These are phyloP conservation scores for Lasioglossum zephyrum DNA, from an alignment of 2,888 invertebrate genomes.

Conservation along the genomic window DNA sequence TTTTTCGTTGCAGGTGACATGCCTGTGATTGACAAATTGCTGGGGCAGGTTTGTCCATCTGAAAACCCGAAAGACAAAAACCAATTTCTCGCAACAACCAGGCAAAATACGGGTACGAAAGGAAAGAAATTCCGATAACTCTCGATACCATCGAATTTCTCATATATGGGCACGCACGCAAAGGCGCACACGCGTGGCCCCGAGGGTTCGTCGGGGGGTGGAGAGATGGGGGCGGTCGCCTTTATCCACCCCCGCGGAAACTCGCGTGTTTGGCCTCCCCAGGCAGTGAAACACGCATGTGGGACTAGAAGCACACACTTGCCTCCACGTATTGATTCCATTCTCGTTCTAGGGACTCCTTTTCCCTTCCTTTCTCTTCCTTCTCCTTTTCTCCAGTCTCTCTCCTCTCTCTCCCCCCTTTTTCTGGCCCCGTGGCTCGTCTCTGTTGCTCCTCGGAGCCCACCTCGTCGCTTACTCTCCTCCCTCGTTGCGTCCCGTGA, in stretches of 20 bases:
- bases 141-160: slow-evolving; percentile 57
- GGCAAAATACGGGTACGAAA: slow-evolving; percentile 37
- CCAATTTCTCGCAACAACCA: slow-evolving; percentile 41
- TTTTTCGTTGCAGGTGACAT: background rate
- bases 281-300: slow-evolving; percentile 77
- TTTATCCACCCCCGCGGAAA: slow-evolving; percentile 70
- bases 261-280: slow-evolving; percentile 77
- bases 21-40: background rate
- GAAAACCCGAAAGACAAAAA: slow-evolving; percentile 25
- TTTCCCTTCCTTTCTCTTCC: slow-evolving; percentile 66
- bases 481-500: slow-evolving; percentile 76
- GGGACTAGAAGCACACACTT: slow-evolving; percentile 79
- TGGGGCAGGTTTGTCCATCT: background rate
- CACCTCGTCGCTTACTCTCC: slow-evolving; percentile 59
- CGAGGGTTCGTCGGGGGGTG: slow-evolving; percentile 58
- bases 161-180: slow-evolving; percentile 54
- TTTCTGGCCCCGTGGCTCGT: slow-evolving; percentile 27
- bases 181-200: slow-evolving; percentile 55
- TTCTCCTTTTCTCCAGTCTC: slow-evolving; percentile 41
- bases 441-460: slow-evolving; percentile 61
- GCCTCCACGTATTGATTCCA: slow-evolving; percentile 82
- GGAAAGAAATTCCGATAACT: slow-evolving; percentile 61
- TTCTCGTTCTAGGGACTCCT: slow-evolving; percentile 78
- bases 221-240: slow-evolving; percentile 60
- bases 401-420: slow-evolving; percentile 29